Base-by-base conservation (phyloP, 2,888 invertebrate genomes). In the Plusia festucae region DNA sequence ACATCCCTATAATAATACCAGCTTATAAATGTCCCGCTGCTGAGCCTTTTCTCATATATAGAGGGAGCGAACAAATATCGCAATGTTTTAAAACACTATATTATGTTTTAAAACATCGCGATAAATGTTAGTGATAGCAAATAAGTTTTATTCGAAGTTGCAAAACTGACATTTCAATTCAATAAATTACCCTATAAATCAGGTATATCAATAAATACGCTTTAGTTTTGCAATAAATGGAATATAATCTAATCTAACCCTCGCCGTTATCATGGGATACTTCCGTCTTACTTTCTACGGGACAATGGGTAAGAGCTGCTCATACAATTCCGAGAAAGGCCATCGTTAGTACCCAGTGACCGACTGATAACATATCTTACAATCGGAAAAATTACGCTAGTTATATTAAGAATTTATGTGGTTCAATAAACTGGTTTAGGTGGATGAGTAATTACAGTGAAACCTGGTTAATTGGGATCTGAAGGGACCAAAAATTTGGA, bases 311-410 rank as follows among this genome's bases (percentile, higher is more conserved):
- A 57, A 53, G 34, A 61, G 9, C 49, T 22, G n/a, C 61, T 59
- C 44, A 18, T 40, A 40, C 15, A 52, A 20, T 78, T 73, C 80
- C 63, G 9, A 49, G 78, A 69, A 80, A 60, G 54, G 55, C 46
- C 58, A 61, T 76, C 62, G 54, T 79, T 73, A 76, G 49, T 54
- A 22, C 7, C n/a, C 18, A 24, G 16, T 20, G 20, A 49, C 46
- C 24, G 15, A 57, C 67, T 60, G 78, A 79, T 77, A 78, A 70
- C 54, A 55, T 60, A 76, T 53, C 22, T 16, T 32, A 20, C 27
- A 27, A 62, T 60, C 22, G 51, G 32, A 59, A 54, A 53, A 65
- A 60, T 56, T 56, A 44, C 51, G 32, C 24, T n/a, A 53, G 24
- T 27, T 69, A 46, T 44, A 57, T 60, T 63, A 52, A 60, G 60